phyloP scores from a whole-genome alignment of 2,888 invertebrate genomes.

The Nesidiocoris tenuis region DNA sequence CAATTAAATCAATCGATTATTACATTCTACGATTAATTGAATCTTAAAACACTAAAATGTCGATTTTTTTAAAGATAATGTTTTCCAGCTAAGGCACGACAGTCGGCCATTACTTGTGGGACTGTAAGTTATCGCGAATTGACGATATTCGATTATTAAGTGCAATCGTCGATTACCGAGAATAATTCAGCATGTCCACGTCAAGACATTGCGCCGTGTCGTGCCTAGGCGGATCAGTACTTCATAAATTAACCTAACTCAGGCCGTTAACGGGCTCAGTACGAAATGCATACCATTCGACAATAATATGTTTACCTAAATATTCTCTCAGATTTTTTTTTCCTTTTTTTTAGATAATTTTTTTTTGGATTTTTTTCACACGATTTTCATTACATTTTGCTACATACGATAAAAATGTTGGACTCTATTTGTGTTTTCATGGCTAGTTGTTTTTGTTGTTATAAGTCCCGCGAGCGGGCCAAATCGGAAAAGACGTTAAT shows the following conservation, averaged over 20 bases:
- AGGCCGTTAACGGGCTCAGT: constrained; percentile 37
- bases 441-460: constrained; percentile 31
- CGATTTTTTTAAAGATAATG: constrained; percentile 25
- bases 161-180: constrained; percentile 23
- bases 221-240: constrained; percentile 31
- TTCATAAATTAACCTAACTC: constrained; percentile 40
- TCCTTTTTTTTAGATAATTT: constrained; percentile 21
- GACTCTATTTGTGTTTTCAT: constrained; percentile 28
- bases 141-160: constrained; percentile 29
- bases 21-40: constrained; percentile 41
- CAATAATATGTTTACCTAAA: constrained; percentile 37
- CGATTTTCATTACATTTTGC: constrained; percentile 19
- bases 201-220: background rate
- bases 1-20: constrained; percentile 38
- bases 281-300: constrained; percentile 42
- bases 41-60: constrained; percentile 40
- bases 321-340: constrained; percentile 26
- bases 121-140: constrained; percentile 30
- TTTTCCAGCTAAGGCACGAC: constrained; percentile 31
- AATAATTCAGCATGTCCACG: constrained; percentile 24
- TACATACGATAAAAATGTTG: constrained; percentile 34
- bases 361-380: constrained; percentile 17
- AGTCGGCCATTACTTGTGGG: constrained; percentile 7
- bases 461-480: constrained; percentile 4
- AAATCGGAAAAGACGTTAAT: too few relatives aligned